phyloP scores from a whole-genome alignment of 2,888 invertebrate genomes.

The Apamea epomidion region DNA sequence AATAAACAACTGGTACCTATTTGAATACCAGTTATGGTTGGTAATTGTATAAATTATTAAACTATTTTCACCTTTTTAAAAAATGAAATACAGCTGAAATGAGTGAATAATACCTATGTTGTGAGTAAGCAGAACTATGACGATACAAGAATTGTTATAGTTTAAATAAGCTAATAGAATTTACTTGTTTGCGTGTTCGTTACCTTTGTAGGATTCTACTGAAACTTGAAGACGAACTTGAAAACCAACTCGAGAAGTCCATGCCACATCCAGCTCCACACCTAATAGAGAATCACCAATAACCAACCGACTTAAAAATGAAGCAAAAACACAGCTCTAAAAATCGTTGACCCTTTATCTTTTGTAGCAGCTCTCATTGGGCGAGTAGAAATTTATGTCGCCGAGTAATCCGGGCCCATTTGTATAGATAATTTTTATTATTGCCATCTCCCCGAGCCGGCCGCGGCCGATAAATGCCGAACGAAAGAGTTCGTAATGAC shows the following conservation, averaged over 20 bases:
- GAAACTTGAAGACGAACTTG: not conserved
- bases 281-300: slow-evolving; percentile 48
- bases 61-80: not conserved
- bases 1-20: not conserved
- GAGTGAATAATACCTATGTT: too few species aligned
- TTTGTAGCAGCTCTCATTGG: slow-evolving; percentile 87
- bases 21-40: too few species aligned
- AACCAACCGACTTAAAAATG: slow-evolving; percentile 62
- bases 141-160: not conserved
- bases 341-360: slow-evolving; percentile 90
- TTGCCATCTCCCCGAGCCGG: slow-evolving; percentile 89
- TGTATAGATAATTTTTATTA: slow-evolving; percentile 91
- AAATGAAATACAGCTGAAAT: not conserved
- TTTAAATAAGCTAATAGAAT: not conserved
- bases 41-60: too few species aligned
- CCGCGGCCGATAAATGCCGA: slow-evolving; percentile 86
- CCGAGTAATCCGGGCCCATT: slow-evolving; percentile 89
- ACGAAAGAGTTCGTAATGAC: slow-evolving; percentile 90
- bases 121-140: not conserved
- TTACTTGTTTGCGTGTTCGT: not conserved
- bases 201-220: not conserved
- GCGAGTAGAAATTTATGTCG: slow-evolving; percentile 90
- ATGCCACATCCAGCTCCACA: slow-evolving; percentile 1
- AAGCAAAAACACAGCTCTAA: slow-evolving; percentile 83
- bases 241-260: not conserved